A percentile compares a stretch with the other conserved stretches of the same genome.
These are phyloP conservation scores for Oryzias javanicus DNA, from an alignment of 2,113 vertebrate species.

Conservation along the genomic window DNA sequence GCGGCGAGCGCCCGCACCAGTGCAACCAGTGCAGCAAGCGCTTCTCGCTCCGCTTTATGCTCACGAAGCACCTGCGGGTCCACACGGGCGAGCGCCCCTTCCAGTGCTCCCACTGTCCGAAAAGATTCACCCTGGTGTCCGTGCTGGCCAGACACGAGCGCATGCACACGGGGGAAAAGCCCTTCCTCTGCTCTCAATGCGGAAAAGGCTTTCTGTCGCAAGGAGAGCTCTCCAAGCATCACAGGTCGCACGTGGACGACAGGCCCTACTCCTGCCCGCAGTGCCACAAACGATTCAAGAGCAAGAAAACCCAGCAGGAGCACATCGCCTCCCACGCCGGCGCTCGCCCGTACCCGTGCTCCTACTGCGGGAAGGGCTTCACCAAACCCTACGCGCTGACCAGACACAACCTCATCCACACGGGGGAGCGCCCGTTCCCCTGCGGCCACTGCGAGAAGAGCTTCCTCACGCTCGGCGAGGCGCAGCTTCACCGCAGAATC, in stretches of 20 bases:
- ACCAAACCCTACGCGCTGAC: conserved; percentile 71
- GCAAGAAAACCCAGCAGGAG: conserved; percentile 67
- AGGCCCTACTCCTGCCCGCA: conserved; percentile 72
- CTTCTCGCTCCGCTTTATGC: conserved; percentile 77
- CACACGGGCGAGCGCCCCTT: conserved; percentile 72
- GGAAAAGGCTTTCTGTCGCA: conserved; percentile 80
- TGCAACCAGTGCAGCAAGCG: conserved; percentile 69
- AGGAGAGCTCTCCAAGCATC: conserved; percentile 78
- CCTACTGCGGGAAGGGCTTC: conserved; percentile 73
- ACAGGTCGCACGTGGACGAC: conserved; percentile 74
- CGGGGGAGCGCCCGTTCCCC: conserved; percentile 75
- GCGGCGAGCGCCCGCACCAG: conserved; percentile 70
- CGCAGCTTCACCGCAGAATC: conserved; percentile 67
- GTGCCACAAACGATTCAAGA: conserved; percentile 72
- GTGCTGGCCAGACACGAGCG: conserved; percentile 72
- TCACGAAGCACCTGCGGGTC: conserved; percentile 65
- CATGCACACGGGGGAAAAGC: conserved; percentile 78
- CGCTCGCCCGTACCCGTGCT: conserved; percentile 66
- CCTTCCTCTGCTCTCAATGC: conserved; percentile 78
- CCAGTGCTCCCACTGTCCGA: conserved; percentile 70
- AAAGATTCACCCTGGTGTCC: conserved; percentile 71
- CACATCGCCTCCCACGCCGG: conserved; percentile 69
- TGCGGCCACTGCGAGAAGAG: conserved; percentile 72
- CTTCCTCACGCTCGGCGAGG: conserved; percentile 72
- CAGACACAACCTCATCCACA: conserved; percentile 77